Conservation (phyloP, 2,113 vertebrate species). For the Sapajus apella region DNA sequence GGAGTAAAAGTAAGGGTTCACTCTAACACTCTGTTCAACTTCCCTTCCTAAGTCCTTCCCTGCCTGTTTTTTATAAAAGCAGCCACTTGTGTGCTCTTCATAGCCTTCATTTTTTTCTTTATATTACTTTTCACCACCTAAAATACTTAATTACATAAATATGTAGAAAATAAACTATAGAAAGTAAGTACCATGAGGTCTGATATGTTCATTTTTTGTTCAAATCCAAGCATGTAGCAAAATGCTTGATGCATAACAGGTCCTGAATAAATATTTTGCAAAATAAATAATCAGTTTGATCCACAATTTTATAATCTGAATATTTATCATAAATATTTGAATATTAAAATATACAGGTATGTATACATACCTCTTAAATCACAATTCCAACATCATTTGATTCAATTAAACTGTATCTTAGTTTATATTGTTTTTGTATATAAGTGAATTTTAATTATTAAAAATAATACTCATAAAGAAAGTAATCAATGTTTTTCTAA, state of each 20-base stretch:
- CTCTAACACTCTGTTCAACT: neutral
- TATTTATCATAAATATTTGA: neutral
- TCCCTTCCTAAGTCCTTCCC: neutral
- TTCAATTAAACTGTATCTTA: neutral
- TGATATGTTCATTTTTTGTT: neutral
- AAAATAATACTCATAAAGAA: neutral
- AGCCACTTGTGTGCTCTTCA: neutral
- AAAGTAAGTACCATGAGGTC: neutral
- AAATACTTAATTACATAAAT: neutral
- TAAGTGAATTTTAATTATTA: neutral
- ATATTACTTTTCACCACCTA: neutral
- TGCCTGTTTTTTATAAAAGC: neutral
- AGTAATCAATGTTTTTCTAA: neutral
- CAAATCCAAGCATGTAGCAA: neutral
- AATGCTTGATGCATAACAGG: neutral
- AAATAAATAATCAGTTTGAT: neutral
- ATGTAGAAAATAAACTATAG: neutral
- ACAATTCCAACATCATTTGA: neutral
- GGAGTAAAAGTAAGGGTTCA: neutral
- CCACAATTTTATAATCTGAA: neutral
- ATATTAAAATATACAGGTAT: neutral
- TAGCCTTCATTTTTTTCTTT: neutral
- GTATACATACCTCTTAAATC: neutral
- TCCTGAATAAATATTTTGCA: neutral
- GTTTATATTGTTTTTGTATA: neutral